Base-by-base conservation (phyloP, 2,888 invertebrate species). In the Chrysotoxum bicinctum region DNA sequence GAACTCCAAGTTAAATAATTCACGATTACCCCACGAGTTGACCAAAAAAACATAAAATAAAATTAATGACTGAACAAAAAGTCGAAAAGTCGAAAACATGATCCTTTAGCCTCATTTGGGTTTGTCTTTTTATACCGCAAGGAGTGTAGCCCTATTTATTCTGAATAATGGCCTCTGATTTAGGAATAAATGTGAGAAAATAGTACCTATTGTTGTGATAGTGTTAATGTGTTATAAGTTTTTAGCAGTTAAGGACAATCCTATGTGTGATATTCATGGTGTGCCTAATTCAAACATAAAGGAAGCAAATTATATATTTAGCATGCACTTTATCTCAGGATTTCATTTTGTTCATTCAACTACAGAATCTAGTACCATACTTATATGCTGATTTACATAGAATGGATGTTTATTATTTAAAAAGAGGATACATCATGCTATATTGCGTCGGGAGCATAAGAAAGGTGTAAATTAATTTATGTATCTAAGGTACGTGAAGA, bases 151-250 rank as follows among this genome's bases (percentile, higher is more conserved):
- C 45, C 30, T 23, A 9, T 35, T 58, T 45, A 37, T 43, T n/a
- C 19, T 14, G 23, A 52, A 70, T 16, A 16, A 72, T 84, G 80
- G 45, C 68, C 52, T 66, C 35, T 58, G 80, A 76, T 35, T 84
- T 80, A 60, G 30, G 2, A 56, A 56, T 73, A 16, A 52, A 74
- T 69, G 79, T 84, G 80, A 80, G 84, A 80, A 54, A 56, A 32
- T 12, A 10, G 30, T 56, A 35, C n/a, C n/a, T n/a, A n/a, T n/a
- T n/a, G n/a, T 10, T 30, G 35, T 50, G 37, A 14, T 23, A 23
- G 14, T 19, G 19, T 66, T 50, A 66, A 50, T 50, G 66, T 66
- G 4, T 35, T 66, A 35, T 35, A n/a, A 66, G 48, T 66, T 48
- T 48, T 32, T 12, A 14, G 45, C 10, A 64, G 64, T 30, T 64